Base-by-base conservation (phyloP, 2,113 vertebrate genomes). In the Antechinus stuartii region DNA sequence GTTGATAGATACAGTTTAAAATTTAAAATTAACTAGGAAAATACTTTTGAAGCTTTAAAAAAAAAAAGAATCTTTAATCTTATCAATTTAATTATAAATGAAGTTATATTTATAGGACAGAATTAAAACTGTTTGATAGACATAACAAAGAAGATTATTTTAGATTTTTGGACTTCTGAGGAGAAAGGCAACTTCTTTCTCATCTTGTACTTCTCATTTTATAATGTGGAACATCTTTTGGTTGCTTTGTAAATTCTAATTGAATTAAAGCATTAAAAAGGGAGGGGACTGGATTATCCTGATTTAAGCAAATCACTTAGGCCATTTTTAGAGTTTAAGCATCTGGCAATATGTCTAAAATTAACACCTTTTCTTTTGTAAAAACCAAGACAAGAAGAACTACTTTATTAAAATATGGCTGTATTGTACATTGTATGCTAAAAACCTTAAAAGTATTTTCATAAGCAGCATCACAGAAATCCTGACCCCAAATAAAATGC, bases 401-500 rank as follows among this genome's bases (percentile, higher is more conserved):
- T 24, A 42, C 24, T 76, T 94, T 42, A 0, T 91, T 50, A 61
- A 89, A 94, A 97, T 25, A 95, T 1, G 52, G n/a, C 8, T 42
- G 1, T 90, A 90, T 61, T 95, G 91, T 94, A 90, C 46, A 49
- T 49, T 11, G 47, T 46, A 95, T 68, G 57, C 61, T 96, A 84
- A 68, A 92, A 89, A 35, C 92, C 93, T 90, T 54, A 26, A 55
- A 94, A 89, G 50, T 16, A 10, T 92, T 96, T 92, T 94, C 57
- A 84, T 49, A 61, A 54, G 61, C 1, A 3, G 68, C 89, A 92
- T 89, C 30, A 25, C 84, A 8, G 91, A 30, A 25, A 42, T 52
- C 42, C 76, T 94, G 93, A 94, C 57, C 61, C 76, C 93, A 93
- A 97, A 92, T 54, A 94, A 97, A 93, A 9, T 10, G 42, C 52